Percentiles rank a stretch among this genome's conserved stretches.
These are phyloP conservation scores for Limanda limanda DNA, from an alignment of 2,113 vertebrate genomes.

Conservation along the genomic window DNA sequence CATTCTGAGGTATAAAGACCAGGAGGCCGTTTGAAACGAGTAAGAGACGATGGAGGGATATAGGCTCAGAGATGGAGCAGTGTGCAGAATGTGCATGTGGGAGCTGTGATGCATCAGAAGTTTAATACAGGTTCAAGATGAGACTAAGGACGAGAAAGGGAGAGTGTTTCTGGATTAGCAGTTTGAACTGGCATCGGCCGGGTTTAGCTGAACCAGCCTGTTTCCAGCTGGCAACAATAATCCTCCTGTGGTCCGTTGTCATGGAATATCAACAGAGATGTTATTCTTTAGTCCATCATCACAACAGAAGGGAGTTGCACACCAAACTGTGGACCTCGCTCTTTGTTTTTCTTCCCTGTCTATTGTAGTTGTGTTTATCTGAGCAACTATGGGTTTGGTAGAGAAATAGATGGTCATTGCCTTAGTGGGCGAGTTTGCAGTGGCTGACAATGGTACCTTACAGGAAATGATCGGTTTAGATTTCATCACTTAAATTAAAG, in stretches of 20 bases:
- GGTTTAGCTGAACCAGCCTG: constrained; percentile 54
- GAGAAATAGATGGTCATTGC: constrained; percentile 43
- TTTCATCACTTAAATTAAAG: constrained; percentile 35
- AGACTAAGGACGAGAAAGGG: constrained; percentile 56
- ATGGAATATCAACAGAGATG: constrained; percentile 77
- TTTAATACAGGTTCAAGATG: constrained; percentile 64
- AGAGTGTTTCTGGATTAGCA: constrained; percentile 51
- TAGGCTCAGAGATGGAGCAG: constrained; percentile 39
- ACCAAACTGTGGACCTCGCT: constrained; percentile 64
- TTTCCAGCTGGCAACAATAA: constrained; percentile 73
- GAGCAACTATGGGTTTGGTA: constrained; percentile 30
- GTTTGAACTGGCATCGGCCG: constrained; percentile 55
- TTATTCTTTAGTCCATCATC: constrained; percentile 67
- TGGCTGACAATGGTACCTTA: constrained; percentile 49
- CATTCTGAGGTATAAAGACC: constrained; percentile 27
- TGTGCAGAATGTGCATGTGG: constrained; percentile 42
- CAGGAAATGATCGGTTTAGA: constrained; percentile 22
- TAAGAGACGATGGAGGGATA: constrained; percentile 2
- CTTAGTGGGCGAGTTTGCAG: constrained; percentile 41
- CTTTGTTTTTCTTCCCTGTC: constrained; percentile 44
- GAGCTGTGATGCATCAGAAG: constrained; percentile 48
- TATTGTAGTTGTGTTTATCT: constrained; percentile 60
- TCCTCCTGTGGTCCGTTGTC: constrained; percentile 72
- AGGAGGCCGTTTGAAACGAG: constrained; percentile 35
- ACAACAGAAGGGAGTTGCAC: constrained; percentile 81